phyloP scores from a whole-genome alignment of 2,113 vertebrate species.

The Lagopus leucura region DNA sequence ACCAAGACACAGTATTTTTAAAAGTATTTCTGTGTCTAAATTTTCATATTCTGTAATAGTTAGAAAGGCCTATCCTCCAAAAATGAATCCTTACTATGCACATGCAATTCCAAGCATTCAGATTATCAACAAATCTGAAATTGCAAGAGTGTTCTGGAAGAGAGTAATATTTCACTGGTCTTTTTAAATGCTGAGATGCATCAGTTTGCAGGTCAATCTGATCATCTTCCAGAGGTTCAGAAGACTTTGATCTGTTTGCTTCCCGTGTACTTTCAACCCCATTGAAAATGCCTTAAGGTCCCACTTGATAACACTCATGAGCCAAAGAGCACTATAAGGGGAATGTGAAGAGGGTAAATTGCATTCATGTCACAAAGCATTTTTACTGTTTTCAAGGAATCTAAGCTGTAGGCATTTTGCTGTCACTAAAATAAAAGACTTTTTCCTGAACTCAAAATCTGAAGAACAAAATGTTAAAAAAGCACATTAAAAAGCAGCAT shows the following conservation, averaged over 20 bases:
- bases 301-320: background rate
- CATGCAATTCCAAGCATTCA: background rate
- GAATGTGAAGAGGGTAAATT: conserved; percentile 38
- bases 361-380: conserved; percentile 23
- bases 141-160: background rate
- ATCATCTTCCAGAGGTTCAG: background rate
- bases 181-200: background rate
- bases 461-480: conserved; percentile 30
- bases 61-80: background rate
- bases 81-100: background rate
- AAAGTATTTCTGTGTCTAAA: background rate
- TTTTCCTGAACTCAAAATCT: conserved; percentile 10
- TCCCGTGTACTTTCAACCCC: conserved; percentile 4
- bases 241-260: background rate
- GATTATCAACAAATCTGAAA: background rate
- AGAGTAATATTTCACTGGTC: background rate
- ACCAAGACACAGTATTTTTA: background rate
- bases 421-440: conserved; percentile 35
- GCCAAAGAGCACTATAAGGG: background rate
- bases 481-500: background rate
- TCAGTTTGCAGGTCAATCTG: background rate
- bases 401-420: conserved; percentile 39
- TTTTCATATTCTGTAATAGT: background rate
- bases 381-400: conserved; percentile 28
- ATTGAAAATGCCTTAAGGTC: background rate